Percentiles rank a stretch among this genome's conserved stretches.
phyloP scores from a whole-genome alignment of 1,140 invertebrate species.

The Calephelis virginiensis region DNA sequence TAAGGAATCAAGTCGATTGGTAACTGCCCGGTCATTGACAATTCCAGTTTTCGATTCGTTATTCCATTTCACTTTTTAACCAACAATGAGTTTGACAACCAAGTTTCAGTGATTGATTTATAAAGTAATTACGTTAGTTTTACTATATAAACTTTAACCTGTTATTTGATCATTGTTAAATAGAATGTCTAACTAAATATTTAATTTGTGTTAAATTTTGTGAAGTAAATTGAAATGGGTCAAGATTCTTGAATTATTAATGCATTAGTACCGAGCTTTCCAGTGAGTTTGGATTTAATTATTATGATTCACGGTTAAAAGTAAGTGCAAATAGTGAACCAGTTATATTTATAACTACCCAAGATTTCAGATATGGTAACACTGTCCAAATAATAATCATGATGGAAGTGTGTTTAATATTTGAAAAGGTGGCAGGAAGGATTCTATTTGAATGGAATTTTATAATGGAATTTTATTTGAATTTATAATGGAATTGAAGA shows the following conservation, averaged over 20 bases:
- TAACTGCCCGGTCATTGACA: too few relatives aligned
- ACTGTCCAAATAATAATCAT: slow-evolving; percentile 25
- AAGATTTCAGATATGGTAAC: neutral
- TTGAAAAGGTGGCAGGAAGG: neutral
- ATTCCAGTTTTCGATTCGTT: too few relatives aligned
- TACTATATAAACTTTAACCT: neutral
- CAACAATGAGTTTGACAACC: neutral
- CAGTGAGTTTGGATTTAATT: slow-evolving; percentile 10
- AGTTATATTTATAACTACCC: slow-evolving; percentile 32
- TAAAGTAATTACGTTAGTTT: slow-evolving; percentile 13
- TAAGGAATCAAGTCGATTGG: too few relatives aligned
- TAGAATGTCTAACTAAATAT: slow-evolving; percentile 30
- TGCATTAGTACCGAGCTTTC: slow-evolving; percentile 33
- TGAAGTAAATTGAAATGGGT: slow-evolving; percentile 24
- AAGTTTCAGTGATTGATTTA: slow-evolving; percentile 12
- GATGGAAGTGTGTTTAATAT: slow-evolving; percentile 3
- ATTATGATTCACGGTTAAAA: slow-evolving; percentile 13
- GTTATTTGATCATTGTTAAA: slow-evolving; percentile 17
- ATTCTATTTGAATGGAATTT: too few relatives aligned
- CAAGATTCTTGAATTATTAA: slow-evolving; percentile 32
- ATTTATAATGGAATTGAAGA: too few relatives aligned
- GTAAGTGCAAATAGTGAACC: slow-evolving; percentile 11
- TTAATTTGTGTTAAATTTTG: slow-evolving; percentile 23
- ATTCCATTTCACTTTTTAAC: neutral
- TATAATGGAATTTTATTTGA: too few relatives aligned